Evolutionary conservation across 2,888 invertebrate species (phyloP), one percentile per base, ranked within the genome.

Genomic region (Clivina fossor): DNA sequence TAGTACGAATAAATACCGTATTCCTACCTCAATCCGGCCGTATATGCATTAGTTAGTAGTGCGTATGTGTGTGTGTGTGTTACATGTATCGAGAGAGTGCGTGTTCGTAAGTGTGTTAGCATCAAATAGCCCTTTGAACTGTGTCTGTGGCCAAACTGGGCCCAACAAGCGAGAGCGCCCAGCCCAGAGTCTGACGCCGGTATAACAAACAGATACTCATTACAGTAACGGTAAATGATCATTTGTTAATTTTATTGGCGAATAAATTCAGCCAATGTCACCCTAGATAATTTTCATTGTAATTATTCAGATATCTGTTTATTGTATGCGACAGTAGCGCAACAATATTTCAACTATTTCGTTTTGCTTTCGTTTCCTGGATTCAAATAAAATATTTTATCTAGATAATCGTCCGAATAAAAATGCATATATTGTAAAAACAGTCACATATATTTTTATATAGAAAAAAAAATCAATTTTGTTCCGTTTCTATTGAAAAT

Each of bases 211-310:
- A 30, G n/a, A 9, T 11, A 30, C 30, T 30, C 30, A 30, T 30
- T 30, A 30, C 30, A 13, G 11, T n/a, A 9, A 9, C 30, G 30
- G 30, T 30, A 30, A 30, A 30, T 30, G 30, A 30, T 30, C 30
- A 30, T 30, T 30, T 30, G 30, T 30, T 30, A 30, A 30, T 30
- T 30, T 30, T 30, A 30, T 30, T 48, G 48, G 48, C 37, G 28
- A 48, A 48, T 48, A 48, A 48, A 48, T 48, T 48, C 26, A 26
- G 16, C 24, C 13, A 26, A 48, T 13, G 48, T 48, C 35, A 48
- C 48, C 48, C 48, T 18, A 37, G 48, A 48, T 48, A 48, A 37
- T 48, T 48, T 48, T 48, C 38, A 48, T 48, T 26, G 22, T 24
- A 35, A 48, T 48, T 48, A 48, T 37, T 48, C 16, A 11, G 48